Evolutionary conservation across 2,797 vertebrate species (phyloP).

Genomic region (Crocodylus rhombifer): DNA sequence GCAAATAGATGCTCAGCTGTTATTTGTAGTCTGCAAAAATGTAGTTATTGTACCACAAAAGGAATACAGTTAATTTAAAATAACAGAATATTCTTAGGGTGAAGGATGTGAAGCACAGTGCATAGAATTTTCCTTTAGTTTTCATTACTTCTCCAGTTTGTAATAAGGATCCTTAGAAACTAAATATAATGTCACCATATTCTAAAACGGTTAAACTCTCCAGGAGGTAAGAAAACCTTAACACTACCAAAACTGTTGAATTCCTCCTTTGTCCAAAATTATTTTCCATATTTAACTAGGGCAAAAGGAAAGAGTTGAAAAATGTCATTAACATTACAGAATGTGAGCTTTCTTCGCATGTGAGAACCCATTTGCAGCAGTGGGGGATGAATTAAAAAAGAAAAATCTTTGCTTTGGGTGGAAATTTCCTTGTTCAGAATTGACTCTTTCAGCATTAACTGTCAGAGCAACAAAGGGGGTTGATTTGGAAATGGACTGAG

Average conservation of each 20-base stretch:
- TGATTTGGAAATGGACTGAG: slow-evolving; percentile 21
- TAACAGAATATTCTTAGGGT: slow-evolving; percentile 20
- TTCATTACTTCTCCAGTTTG: slow-evolving; percentile 36
- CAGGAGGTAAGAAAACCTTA: neutral
- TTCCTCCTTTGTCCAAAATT: slow-evolving; percentile 26
- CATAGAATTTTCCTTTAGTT: slow-evolving; percentile 47
- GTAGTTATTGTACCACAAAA: slow-evolving; percentile 27
- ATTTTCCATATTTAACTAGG: slow-evolving; percentile 44
- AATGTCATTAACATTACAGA: slow-evolving; percentile 33
- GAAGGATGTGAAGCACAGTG: slow-evolving; percentile 20
- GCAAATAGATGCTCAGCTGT: slow-evolving; percentile 56
- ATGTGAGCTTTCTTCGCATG: slow-evolving; percentile 4
- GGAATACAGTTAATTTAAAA: slow-evolving; percentile 53
- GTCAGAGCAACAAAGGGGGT: neutral
- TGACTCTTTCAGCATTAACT: neutral
- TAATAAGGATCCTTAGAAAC: slow-evolving; percentile 42
- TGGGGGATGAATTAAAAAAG: neutral
- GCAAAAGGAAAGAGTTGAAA: neutral
- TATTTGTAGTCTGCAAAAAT: slow-evolving; percentile 48
- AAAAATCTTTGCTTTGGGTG: slow-evolving; percentile 19
- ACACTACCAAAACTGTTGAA: slow-evolving; percentile 24
- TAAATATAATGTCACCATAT: slow-evolving; percentile 1
- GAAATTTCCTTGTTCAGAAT: neutral
- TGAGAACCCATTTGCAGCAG: neutral
- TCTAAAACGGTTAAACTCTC: slow-evolving; percentile 9